phyloP scores from a whole-genome alignment of 2,888 invertebrate genomes.

The Congeria kusceri region DNA sequence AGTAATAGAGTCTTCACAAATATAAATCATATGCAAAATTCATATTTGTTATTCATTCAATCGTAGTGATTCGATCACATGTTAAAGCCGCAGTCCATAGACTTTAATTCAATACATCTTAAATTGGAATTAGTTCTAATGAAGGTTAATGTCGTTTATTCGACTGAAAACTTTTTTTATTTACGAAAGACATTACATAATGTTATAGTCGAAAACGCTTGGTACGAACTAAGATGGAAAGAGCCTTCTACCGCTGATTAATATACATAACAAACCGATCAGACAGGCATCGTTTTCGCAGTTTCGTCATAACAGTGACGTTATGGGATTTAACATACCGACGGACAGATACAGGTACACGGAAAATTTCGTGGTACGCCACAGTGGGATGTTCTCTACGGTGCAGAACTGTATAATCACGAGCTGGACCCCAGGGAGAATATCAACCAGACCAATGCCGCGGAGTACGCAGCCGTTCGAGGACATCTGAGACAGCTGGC shows the following conservation, averaged over 20 bases:
- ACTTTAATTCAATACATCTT: no score
- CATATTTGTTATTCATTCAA: no score
- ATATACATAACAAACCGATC: neutral
- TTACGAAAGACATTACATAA: no score
- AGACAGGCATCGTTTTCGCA: neutral
- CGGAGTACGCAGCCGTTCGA: neutral
- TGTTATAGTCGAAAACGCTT: no score
- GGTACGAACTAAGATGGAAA: no score
- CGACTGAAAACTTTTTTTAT: no score
- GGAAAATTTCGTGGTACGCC: neutral
- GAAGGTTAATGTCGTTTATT: no score
- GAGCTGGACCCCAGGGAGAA: constrained; percentile 1
- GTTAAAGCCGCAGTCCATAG: no score
- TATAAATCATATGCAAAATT: no score
- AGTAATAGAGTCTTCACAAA: no score
- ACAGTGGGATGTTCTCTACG: neutral
- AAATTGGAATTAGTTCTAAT: no score
- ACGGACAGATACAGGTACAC: neutral
- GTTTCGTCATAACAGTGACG: neutral
- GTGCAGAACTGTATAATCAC: neutral
- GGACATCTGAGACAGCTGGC: neutral
- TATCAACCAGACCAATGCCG: neutral
- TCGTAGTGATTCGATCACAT: no score
- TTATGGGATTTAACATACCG: constrained; percentile 1
- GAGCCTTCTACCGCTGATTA: neutral